These are phyloP conservation scores for Drosophila bifasciata DNA, from an alignment of 1,140 invertebrate species.

Conservation along the genomic window DNA sequence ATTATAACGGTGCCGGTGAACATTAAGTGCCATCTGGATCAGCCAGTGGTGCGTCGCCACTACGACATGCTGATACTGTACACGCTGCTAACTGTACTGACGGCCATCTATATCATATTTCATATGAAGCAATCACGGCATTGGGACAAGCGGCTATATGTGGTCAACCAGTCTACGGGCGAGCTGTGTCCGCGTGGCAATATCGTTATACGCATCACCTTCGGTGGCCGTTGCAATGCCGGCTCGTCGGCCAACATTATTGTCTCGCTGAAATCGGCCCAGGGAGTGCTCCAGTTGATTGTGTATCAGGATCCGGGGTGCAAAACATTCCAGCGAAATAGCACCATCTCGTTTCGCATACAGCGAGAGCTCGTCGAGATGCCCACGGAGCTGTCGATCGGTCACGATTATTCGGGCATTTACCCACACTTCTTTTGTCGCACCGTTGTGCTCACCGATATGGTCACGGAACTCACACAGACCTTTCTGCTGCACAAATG, in stretches of 20 bases:
- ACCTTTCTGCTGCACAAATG: slow-evolving; percentile 24
- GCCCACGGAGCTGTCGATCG: slow-evolving; percentile 16
- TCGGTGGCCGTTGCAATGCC: slow-evolving; percentile 35
- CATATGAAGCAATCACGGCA: slow-evolving; percentile 1
- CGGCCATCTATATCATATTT: slow-evolving; percentile 3
- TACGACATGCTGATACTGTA: slow-evolving; percentile 30
- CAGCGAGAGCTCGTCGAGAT: slow-evolving; percentile 13
- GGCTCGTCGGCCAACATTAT: slow-evolving; percentile 47
- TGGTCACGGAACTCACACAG: slow-evolving; percentile 16
- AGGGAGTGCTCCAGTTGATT: slow-evolving; percentile 5
- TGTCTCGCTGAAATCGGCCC: slow-evolving; percentile 17
- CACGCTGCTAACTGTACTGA: neutral
- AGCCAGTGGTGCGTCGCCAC: slow-evolving; percentile 19
- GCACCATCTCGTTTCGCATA: slow-evolving; percentile 32
- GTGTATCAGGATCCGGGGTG: slow-evolving; percentile 25
- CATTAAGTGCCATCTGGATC: slow-evolving; percentile 43
- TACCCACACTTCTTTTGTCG: slow-evolving; percentile 48
- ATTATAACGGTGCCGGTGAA: slow-evolving; percentile 36
- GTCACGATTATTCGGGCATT: slow-evolving; percentile 39
- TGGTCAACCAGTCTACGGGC: slow-evolving; percentile 4
- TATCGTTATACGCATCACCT: slow-evolving; percentile 27
- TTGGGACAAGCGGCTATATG: slow-evolving; percentile 28
- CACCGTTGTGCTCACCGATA: slow-evolving; percentile 26
- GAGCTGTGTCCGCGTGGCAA: slow-evolving; percentile 26
- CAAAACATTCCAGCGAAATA: slow-evolving; percentile 30